Evolutionary conservation across 2,797 vertebrate species (phyloP).

Genomic region (Mormyrops boulengeri): DNA sequence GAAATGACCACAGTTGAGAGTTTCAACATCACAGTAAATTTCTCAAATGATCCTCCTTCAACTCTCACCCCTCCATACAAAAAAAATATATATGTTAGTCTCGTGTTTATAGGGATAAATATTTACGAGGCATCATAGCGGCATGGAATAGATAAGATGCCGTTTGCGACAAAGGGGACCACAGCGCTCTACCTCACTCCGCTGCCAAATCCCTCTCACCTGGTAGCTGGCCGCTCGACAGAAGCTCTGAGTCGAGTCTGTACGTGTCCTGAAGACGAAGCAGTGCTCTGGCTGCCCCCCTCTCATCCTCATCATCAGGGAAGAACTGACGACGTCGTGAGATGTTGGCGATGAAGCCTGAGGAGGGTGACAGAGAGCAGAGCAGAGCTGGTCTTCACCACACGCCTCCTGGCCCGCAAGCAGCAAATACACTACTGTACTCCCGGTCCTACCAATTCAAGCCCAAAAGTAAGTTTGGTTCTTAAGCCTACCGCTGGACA

Average conservation of each 20-base stretch:
- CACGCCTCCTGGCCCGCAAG: background rate
- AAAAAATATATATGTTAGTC: background rate
- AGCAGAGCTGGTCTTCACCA: background rate
- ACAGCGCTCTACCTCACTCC: background rate
- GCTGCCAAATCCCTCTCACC: conserved; percentile 52
- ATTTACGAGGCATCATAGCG: background rate
- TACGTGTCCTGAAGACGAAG: conserved; percentile 97
- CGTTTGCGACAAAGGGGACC: background rate
- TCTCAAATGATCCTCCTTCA: background rate
- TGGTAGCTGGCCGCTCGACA: conserved; percentile 83
- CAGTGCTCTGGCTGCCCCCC: conserved; percentile 84
- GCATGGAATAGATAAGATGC: background rate
- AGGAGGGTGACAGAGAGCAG: background rate
- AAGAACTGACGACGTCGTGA: conserved; percentile 84
- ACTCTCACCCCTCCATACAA: background rate
- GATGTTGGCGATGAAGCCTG: conserved; percentile 91
- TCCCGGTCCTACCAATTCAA: background rate
- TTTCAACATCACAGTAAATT: background rate
- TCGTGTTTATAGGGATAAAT: background rate
- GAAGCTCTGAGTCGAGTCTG: conserved; percentile 80
- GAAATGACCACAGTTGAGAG: background rate
- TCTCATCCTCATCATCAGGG: conserved; percentile 85
- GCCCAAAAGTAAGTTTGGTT: background rate
- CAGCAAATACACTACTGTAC: background rate
- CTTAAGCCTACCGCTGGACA: conserved; percentile 66